Evolutionary conservation across 2,888 invertebrate genomes (phyloP), one percentile per base, ranked within the genome.

Genomic region (Andrena camellia): DNA sequence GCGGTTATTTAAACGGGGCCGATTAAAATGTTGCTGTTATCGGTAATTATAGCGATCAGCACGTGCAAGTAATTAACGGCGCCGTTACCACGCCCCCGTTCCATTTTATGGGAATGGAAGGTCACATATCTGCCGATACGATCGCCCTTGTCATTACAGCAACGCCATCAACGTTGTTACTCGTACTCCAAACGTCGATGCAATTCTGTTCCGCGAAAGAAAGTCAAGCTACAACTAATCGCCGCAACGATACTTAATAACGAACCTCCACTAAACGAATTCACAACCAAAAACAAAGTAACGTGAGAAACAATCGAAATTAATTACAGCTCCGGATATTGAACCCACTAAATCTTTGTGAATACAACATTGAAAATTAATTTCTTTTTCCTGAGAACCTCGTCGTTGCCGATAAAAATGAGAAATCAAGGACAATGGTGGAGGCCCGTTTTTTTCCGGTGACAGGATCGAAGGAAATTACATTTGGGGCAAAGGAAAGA

Each of bases 21-120:
- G 78, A 83, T 83, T 78, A 83, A 83, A 83, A 82, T 82, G 83
- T 83, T 82, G 73, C 78, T 82, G 73, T 83, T 78, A 83, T 83
- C 82, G 74, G 78, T 83, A 78, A 82, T 78, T 83, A 82, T 70
- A 74, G 70, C 78, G 78, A 71, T 82, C 78, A 73, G 68, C 78
- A 78, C 73, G 64, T 81, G 82, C 78, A 62, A 67, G 70, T 78
- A 78, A 82, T 83, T 78, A 82, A 78, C 82, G 78, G 42, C 52
- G n/a, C 74, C 73, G 78, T 81, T 78, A 78, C 57, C 72, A 29
- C 35, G 13, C 50, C 31, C 42, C 59, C 64, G 20, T 50, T 23
- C 33, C 42, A 54, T 60, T 73, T 77, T 66, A 70, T 72, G 54
- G 42, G 17, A 31, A 20, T 31, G 52, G 57, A 23, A 23, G 23